Conservation (phyloP, 2,113 vertebrate genomes). For the Vombatus ursinus region DNA sequence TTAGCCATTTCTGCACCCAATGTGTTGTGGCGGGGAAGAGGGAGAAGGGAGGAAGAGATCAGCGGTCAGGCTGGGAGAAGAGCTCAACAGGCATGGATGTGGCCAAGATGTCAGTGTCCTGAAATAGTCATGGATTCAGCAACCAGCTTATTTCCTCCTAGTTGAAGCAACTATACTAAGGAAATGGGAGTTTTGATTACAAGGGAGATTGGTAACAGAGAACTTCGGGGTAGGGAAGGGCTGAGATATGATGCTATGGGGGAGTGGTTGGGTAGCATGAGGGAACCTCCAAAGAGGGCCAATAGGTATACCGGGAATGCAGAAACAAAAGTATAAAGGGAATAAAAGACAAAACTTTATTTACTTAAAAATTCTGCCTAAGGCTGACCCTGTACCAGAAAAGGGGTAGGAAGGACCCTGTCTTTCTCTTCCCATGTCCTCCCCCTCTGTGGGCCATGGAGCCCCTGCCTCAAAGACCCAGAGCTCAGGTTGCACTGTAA, state of each 20-base stretch:
- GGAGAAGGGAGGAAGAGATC: background rate
- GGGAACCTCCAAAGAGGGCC: background rate
- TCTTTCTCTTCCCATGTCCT: slow-evolving; percentile 24
- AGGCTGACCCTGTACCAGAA: background rate
- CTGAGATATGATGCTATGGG: background rate
- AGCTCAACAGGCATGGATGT: background rate
- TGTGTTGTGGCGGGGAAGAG: background rate
- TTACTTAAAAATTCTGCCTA: background rate
- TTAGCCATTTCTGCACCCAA: background rate
- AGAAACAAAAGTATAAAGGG: background rate
- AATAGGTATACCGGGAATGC: background rate
- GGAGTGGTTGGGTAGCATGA: background rate
- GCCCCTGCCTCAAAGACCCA: slow-evolving; percentile 37
- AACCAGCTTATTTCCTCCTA: background rate
- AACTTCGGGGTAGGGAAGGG: background rate
- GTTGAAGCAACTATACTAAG: slow-evolving; percentile 17
- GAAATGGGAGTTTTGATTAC: slow-evolving; percentile 7
- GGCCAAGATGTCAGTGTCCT: background rate
- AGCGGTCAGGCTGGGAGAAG: background rate
- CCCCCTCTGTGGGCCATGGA: background rate
- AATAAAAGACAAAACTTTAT: background rate
- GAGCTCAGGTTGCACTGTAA: background rate
- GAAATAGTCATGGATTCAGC: background rate
- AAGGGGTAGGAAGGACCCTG: slow-evolving; percentile 7
- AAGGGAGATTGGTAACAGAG: slow-evolving; percentile 13